phyloP scores from a whole-genome alignment of 2,797 vertebrate species.

The Bryconaethiops microstoma region DNA sequence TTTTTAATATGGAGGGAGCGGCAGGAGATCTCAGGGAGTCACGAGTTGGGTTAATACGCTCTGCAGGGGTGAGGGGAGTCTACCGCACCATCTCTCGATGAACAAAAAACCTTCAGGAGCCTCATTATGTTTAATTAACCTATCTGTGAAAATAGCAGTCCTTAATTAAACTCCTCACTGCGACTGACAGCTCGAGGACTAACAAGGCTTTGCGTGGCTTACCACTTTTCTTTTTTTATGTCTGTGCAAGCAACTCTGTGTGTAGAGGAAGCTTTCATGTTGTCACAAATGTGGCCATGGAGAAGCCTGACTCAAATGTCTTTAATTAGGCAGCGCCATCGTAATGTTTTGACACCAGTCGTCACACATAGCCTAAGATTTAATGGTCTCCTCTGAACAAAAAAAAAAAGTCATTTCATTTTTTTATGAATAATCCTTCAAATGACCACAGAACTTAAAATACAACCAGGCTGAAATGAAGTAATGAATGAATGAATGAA shows the following conservation, averaged over 20 bases:
- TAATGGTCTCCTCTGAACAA: background rate
- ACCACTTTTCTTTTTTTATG: background rate
- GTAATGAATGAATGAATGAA: background rate
- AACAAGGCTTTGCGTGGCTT: slow-evolving; percentile 6
- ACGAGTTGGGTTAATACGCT: slow-evolving; percentile 29
- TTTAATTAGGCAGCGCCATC: background rate
- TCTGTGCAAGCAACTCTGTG: background rate
- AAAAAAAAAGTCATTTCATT: background rate
- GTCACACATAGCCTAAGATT: background rate
- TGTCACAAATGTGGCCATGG: background rate
- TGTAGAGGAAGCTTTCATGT: slow-evolving; percentile 2
- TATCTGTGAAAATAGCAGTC: slow-evolving; percentile 47
- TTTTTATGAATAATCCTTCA: background rate
- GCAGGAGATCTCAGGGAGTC: slow-evolving; percentile 5
- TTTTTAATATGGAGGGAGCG: background rate
- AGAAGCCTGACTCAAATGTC: slow-evolving; percentile 13
- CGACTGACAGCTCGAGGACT: slow-evolving; percentile 38
- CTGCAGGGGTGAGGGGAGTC: slow-evolving; percentile 4
- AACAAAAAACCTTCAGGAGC: slow-evolving; percentile 33
- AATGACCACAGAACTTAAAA: background rate
- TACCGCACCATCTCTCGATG: slow-evolving; percentile 14
- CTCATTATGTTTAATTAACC: slow-evolving; percentile 58
- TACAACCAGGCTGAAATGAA: background rate
- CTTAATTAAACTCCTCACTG: slow-evolving; percentile 47
- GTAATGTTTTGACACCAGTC: slow-evolving; percentile 17